A percentile compares a stretch with the other conserved stretches of the same genome.
Conservation (phyloP, 2,888 invertebrate genomes). For the Pimpla rufipes region DNA sequence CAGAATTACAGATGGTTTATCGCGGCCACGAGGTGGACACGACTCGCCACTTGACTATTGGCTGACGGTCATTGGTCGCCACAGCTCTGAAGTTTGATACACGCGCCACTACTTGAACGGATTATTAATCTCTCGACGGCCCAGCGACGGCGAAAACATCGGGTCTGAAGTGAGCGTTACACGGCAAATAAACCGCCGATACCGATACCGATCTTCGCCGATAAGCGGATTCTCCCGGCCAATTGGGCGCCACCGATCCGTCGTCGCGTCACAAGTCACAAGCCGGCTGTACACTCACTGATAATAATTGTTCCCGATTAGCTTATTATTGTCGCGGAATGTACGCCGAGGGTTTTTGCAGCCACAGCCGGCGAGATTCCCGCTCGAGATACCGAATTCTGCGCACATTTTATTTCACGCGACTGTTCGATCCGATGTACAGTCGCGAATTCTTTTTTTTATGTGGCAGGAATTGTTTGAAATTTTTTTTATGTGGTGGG, state of each 20-base stretch:
- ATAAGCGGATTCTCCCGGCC: constrained; percentile 1
- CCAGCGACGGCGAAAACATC: constrained; percentile 1
- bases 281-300: constrained; percentile 13
- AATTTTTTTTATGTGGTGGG: too few species aligned
- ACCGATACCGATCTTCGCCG: constrained; percentile 17
- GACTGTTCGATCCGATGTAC: too few species aligned
- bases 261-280: neutral
- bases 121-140: neutral
- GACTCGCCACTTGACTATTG: constrained; percentile 12
- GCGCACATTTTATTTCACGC: too few species aligned
- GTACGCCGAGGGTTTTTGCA: too few species aligned
- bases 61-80: constrained; percentile 6
- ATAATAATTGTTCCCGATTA: constrained; percentile 17
- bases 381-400: too few species aligned
- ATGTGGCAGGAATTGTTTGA: too few species aligned
- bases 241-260: neutral
- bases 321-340: neutral
- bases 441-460: too few species aligned
- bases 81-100: constrained; percentile 64
- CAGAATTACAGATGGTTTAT: constrained; percentile 22
- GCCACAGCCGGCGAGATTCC: too few species aligned
- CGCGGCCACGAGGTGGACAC: constrained; percentile 22
- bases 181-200: constrained; percentile 22
- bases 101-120: constrained; percentile 55
- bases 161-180: constrained; percentile 57